Evolutionary conservation across 35 echinoderm and acorn worm species (phyloP), one percentile per base, ranked within the genome.

Genomic region (Apostichopus californicus): DNA sequence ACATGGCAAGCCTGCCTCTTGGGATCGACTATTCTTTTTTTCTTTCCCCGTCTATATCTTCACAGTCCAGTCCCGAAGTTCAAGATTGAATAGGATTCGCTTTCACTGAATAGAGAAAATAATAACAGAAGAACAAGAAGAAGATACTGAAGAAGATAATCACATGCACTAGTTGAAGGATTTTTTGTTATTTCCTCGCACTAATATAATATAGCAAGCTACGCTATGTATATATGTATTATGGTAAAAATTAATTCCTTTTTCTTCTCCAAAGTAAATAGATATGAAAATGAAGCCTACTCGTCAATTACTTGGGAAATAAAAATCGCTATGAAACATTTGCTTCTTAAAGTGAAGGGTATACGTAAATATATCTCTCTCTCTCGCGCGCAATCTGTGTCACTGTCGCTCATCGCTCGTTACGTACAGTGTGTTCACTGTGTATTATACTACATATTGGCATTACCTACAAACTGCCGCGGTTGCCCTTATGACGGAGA

Each of bases 1-100:
- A 91, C 77, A 78, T 61, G 89, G 89, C 77, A 78, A 79, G 73
- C 53, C 73, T 25, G 89, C 89, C 89, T 79, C 89, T 79, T n/a
- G 89, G 89, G 89, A 91, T 56, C 64, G 15, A 73, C 24, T 28
- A 28, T 89, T 89, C 46, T 71, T 75, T 46, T 46, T 46, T 46
- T 46, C 2, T 3, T 46, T 4, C 2, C 34, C 34, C 34, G 34
- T 46, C 34, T 18, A 46, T 15, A 24, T 88, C 86, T 54, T 88
- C 86, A 72, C 86, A 54, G 58, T 57, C 58, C 71, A 75, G 17
- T 75, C 71, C 71, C 7, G 71, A 75, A 6, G 71, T 75, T 75
- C 17, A 13, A 75, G 20, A 75, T 75, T 6, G 71, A 75, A 75
- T 7, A 75, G 6, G 20, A 22, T 75, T 13, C 71, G 14, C 17